These are phyloP conservation scores for Amazona finschi DNA, from an alignment of 2,797 vertebrate species.

Conservation along the genomic window DNA sequence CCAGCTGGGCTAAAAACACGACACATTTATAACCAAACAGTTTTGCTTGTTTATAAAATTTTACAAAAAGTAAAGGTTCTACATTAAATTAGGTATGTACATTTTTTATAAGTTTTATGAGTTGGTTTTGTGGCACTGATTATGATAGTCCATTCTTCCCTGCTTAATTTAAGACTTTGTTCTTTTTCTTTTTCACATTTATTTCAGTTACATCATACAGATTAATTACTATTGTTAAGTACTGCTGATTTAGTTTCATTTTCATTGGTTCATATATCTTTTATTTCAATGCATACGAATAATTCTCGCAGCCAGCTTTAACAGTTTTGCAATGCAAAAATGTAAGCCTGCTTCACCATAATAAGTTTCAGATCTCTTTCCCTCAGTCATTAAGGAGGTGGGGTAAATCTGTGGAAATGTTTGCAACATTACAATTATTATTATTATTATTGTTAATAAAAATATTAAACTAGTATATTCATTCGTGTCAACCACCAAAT, in stretches of 20 bases:
- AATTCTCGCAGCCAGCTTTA: background rate
- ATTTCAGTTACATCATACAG: background rate
- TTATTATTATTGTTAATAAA: background rate
- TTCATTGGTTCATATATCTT: background rate
- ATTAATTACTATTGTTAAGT: background rate
- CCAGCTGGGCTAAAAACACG: no score
- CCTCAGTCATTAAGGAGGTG: background rate
- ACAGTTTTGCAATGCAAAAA: background rate
- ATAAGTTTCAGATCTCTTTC: background rate
- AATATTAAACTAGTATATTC: background rate
- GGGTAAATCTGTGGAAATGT: background rate
- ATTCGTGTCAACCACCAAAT: background rate
- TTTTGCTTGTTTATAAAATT: background rate
- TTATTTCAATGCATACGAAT: background rate
- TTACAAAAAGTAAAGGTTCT: background rate
- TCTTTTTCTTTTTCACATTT: background rate
- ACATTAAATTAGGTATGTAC: background rate
- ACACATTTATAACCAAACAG: background rate
- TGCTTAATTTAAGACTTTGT: background rate
- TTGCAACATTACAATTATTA: background rate
- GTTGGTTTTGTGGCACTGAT: background rate
- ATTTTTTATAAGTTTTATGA: background rate
- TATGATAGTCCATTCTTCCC: background rate
- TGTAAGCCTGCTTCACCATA: background rate
- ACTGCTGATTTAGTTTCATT: background rate